Conservation (phyloP, 1,140 invertebrate genomes). For the Leguminivora glycinivorella region DNA sequence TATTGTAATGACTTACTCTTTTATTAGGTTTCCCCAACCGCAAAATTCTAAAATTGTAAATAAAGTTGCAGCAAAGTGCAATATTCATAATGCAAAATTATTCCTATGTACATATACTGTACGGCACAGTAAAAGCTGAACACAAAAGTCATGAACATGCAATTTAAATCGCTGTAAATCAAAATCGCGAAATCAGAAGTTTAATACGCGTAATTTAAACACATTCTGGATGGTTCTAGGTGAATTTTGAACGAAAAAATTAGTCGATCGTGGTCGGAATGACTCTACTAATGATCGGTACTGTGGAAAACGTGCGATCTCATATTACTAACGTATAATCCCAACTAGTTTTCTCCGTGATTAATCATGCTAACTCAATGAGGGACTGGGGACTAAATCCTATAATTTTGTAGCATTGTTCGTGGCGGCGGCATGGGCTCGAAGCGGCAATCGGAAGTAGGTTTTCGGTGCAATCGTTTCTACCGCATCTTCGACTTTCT, state of each 20-base stretch:
- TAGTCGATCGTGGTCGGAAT: slow-evolving; percentile 46
- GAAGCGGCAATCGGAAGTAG: slow-evolving; percentile 61
- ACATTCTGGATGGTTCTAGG: slow-evolving; percentile 42
- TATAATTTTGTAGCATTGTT: slow-evolving; percentile 71
- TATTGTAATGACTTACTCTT: neutral
- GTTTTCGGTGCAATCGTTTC: slow-evolving; percentile 64
- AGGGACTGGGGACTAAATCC: slow-evolving; percentile 61
- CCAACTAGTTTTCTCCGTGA: slow-evolving; percentile 60
- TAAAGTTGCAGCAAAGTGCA: too few species aligned
- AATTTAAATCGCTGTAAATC: slow-evolving; percentile 41
- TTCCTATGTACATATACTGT: neutral
- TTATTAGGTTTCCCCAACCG: too few species aligned
- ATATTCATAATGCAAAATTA: too few species aligned
- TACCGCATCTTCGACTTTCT: slow-evolving; percentile 60
- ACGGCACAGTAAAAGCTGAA: slow-evolving; percentile 34
- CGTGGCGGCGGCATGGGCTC: slow-evolving; percentile 49
- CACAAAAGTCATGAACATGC: slow-evolving; percentile 43
- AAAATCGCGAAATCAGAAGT: slow-evolving; percentile 42
- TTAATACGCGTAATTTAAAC: slow-evolving; percentile 52
- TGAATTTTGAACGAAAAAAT: slow-evolving; percentile 49
- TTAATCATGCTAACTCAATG: slow-evolving; percentile 70
- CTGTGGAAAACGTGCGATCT: slow-evolving; percentile 56
- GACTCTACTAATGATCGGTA: slow-evolving; percentile 52
- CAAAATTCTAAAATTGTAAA: too few species aligned
- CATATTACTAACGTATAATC: slow-evolving; percentile 57